These are phyloP conservation scores for Struthio camelus DNA, from an alignment of 2,113 vertebrate genomes.

Conservation along the genomic window DNA sequence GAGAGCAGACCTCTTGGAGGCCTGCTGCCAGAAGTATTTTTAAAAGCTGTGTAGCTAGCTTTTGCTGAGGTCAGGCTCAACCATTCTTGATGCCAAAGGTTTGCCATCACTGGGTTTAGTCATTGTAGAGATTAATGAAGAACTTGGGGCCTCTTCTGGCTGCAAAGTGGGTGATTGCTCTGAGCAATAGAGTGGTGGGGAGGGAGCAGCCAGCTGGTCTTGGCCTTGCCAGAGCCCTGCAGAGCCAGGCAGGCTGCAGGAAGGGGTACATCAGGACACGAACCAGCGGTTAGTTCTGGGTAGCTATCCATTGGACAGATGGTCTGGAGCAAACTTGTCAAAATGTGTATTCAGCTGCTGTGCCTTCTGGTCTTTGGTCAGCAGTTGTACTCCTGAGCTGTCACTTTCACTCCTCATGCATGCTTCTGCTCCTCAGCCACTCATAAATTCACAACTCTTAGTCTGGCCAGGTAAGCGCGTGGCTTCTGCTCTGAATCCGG, in stretches of 20 bases:
- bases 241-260: not conserved
- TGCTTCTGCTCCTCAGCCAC: not conserved
- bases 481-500: not conserved
- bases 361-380: slow-evolving; percentile 11
- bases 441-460: not conserved
- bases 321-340: not conserved
- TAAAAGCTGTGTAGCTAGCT: not conserved
- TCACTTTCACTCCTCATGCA: not conserved
- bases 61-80: not conserved
- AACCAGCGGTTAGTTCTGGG: not conserved
- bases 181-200: not conserved
- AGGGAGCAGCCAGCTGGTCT: not conserved
- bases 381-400: not conserved
- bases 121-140: not conserved
- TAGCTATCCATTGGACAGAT: slow-evolving; percentile 1
- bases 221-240: not conserved
- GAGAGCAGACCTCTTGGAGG: not conserved
- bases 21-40: not conserved
- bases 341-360: slow-evolving; percentile 12
- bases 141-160: not conserved
- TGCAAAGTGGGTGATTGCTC: not conserved
- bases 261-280: not conserved
- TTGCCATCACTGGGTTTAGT: not conserved
- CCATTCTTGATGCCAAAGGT: not conserved
- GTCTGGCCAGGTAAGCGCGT: not conserved